These are phyloP conservation scores for Perizoma affinitatum DNA, from an alignment of 2,888 invertebrate genomes.

Conservation along the genomic window DNA sequence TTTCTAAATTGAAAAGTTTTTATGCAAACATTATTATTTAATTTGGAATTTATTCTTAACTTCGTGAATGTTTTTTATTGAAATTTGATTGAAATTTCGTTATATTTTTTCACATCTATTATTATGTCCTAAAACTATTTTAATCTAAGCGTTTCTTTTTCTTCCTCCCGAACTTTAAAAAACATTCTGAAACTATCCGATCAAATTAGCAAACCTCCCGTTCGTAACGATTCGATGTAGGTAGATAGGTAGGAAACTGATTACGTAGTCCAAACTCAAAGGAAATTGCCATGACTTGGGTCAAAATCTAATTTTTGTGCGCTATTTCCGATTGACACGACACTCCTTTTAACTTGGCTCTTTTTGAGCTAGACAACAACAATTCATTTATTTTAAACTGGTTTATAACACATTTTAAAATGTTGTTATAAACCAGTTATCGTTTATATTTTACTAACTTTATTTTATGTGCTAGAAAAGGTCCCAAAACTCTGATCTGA, in stretches of 20 bases:
- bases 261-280: constrained; percentile 35
- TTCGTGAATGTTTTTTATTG: too few species aligned
- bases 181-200: constrained; percentile 14
- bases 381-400: constrained; percentile 63
- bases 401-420: constrained; percentile 19
- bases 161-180: neutral
- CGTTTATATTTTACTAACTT: constrained; percentile 51
- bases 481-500: constrained; percentile 25
- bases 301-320: constrained; percentile 45
- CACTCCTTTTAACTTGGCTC: constrained; percentile 47
- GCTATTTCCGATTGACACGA: constrained; percentile 46
- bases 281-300: constrained; percentile 38
- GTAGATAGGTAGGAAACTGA: constrained; percentile 27
- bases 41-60: too few species aligned
- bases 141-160: neutral
- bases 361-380: constrained; percentile 53
- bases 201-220: constrained; percentile 17
- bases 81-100: too few species aligned
- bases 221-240: constrained; percentile 22
- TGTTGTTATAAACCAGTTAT: too few species aligned
- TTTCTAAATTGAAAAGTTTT: neutral
- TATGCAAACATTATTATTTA: neutral
- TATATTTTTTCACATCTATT: too few species aligned
- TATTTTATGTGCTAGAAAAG: constrained; percentile 17
- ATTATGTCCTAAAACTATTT: too few species aligned